phyloP scores from a whole-genome alignment of 1,140 invertebrate genomes.

The Drosophila takahashii region DNA sequence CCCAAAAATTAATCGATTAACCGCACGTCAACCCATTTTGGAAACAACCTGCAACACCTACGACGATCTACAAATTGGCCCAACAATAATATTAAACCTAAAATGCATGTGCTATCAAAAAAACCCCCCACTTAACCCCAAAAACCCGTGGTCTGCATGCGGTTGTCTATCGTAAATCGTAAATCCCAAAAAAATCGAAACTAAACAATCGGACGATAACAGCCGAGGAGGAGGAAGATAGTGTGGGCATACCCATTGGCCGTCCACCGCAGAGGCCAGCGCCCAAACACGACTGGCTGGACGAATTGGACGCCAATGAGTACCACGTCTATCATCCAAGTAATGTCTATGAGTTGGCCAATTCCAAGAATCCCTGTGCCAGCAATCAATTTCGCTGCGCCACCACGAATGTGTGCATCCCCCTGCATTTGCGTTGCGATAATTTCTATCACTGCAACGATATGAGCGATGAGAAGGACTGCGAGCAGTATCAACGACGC shows the following conservation, averaged over 20 bases:
- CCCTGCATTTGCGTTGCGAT: constrained; percentile 89
- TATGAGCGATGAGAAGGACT: constrained; percentile 90
- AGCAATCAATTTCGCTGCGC: constrained; percentile 85
- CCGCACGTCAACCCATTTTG: constrained; percentile 55
- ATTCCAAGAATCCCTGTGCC: constrained; percentile 52
- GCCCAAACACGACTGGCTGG: constrained; percentile 17
- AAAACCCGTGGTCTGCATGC: constrained; percentile 54
- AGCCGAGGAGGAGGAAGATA: constrained; percentile 13
- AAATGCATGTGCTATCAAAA: constrained; percentile 56
- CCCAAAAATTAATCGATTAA: constrained; percentile 73
- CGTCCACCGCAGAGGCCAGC: background rate
- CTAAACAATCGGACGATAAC: constrained; percentile 9
- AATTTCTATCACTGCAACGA: constrained; percentile 90
- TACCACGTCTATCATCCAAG: constrained; percentile 51
- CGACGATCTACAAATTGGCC: constrained; percentile 9
- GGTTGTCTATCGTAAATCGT: constrained; percentile 26
- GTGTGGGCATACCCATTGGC: constrained; percentile 29
- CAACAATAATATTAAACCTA: constrained; percentile 33
- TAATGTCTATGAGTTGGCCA: constrained; percentile 55
- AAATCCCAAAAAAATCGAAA: background rate
- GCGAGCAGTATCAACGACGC: constrained; percentile 76
- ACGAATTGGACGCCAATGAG: constrained; percentile 47
- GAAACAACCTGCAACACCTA: constrained; percentile 27
- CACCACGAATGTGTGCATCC: constrained; percentile 88
- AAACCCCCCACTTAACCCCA: constrained; percentile 8